Evolutionary conservation across 2,113 vertebrate genomes (phyloP), one percentile per base, ranked within the genome.

Genomic region (Falcunculus frontatus): DNA sequence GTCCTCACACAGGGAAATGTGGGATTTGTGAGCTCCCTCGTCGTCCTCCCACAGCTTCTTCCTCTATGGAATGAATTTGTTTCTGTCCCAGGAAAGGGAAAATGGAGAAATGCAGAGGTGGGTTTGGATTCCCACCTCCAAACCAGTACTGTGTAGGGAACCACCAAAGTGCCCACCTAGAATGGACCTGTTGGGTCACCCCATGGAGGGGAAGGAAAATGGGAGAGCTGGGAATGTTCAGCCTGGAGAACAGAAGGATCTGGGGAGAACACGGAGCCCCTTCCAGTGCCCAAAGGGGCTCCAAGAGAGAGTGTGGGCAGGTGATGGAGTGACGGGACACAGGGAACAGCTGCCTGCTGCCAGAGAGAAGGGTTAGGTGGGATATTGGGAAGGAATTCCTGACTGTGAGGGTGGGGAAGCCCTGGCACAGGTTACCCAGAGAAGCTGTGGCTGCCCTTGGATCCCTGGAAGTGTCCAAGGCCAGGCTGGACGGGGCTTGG

Each of bases 351-450:
- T 52, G 16, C 37, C 33, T 33, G 15, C 33, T 52, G 63, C 33
- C 63, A 52, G 39, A 37, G 21, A 2, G 22, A 22, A 44, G 46
- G 35, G 37, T 33, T 52, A 29, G 39, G 13, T 53, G 55, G 46
- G 22, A 69, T 33, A 33, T 13, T 23, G 46, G 39, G 55, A 33
- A 44, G 46, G 33, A 60, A 53, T 46, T 46, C 33, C 8, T 46
- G 6, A 0, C 9, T 44, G 2, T 10, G 18, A 52, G 33, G 22
- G 33, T 19, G 63, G 7, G 0, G 5, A 27, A 14, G 10, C 7
- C 29, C 27, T 55, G n/a, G 27, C 22, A 63, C 27, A 46, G 27
- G 32, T 0, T 49, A 10, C 4, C 37, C 84, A 68, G 33, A 22
- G 73, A 2, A 68, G 53, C 63, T 77, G 52, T 59, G 52, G 32